phyloP scores from a whole-genome alignment of 1,140 invertebrate species.

The Drosophila serrata region DNA sequence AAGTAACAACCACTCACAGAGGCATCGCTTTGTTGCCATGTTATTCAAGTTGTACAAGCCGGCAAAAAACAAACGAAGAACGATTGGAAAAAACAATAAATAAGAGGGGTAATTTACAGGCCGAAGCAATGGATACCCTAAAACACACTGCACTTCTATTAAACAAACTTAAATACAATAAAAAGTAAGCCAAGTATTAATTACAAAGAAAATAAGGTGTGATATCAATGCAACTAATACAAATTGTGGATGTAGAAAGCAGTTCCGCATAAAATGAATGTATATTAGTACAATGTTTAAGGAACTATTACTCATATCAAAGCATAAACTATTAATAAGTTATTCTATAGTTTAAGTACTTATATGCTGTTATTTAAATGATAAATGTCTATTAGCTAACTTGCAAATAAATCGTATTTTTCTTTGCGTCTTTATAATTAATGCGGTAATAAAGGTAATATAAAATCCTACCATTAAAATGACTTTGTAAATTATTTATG shows the following conservation, averaged over 20 bases:
- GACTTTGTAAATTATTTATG: background rate
- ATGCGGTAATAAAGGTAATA: background rate
- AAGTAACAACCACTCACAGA: slow-evolving; percentile 25
- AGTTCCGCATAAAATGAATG: background rate
- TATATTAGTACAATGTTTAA: background rate
- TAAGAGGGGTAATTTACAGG: slow-evolving; percentile 11
- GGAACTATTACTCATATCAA: too few relatives aligned
- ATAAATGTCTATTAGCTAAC: background rate
- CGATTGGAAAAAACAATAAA: slow-evolving; percentile 21
- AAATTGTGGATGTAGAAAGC: background rate
- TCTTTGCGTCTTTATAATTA: background rate
- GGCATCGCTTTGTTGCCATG: slow-evolving; percentile 46
- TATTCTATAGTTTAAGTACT: background rate
- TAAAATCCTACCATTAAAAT: background rate
- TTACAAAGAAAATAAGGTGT: background rate
- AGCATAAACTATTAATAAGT: too few relatives aligned
- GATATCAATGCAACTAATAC: background rate
- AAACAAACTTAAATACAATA: background rate
- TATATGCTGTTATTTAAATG: background rate
- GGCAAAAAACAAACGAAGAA: slow-evolving; percentile 43
- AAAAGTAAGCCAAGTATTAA: background rate
- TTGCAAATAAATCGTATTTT: background rate
- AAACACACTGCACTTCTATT: background rate
- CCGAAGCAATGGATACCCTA: slow-evolving; percentile 20
- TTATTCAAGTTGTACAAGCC: slow-evolving; percentile 21